phyloP scores from a whole-genome alignment of 1,140 invertebrate species.

The Plutomurus gul region DNA sequence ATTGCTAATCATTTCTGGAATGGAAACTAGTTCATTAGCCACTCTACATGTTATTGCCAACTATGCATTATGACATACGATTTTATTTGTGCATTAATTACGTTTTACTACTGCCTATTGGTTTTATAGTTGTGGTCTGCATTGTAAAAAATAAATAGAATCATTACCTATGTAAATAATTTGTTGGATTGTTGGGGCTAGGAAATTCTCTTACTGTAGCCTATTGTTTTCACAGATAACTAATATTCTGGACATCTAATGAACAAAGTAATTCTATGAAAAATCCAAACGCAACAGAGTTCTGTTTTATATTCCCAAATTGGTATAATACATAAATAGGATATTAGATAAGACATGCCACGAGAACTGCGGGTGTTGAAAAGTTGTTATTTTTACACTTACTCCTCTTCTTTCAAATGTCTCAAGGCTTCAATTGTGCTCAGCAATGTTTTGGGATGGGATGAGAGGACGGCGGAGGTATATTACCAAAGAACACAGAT shows the following conservation, averaged over 20 bases:
- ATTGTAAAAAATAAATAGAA: too few species aligned
- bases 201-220: too few species aligned
- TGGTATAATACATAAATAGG: too few species aligned
- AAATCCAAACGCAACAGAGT: too few species aligned
- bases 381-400: conserved; percentile 28
- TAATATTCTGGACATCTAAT: too few species aligned
- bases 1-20: not conserved
- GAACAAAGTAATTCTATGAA: too few species aligned
- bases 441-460: not conserved
- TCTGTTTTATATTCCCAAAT: too few species aligned
- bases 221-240: too few species aligned
- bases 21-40: conserved; percentile 2
- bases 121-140: too few species aligned
- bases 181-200: too few species aligned
- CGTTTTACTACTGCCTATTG: too few species aligned
- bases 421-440: conserved; percentile 1
- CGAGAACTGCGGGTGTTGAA: not conserved
- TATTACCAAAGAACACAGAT: not conserved
- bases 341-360: not conserved
- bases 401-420: not conserved
- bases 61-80: not conserved
- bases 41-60: not conserved
- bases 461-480: not conserved
- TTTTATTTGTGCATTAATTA: conserved; percentile 4
- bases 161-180: too few species aligned